Evolutionary conservation across 2,888 invertebrate species (phyloP), one percentile per base, ranked within the genome.

Genomic region (Deroplatys truncata): DNA sequence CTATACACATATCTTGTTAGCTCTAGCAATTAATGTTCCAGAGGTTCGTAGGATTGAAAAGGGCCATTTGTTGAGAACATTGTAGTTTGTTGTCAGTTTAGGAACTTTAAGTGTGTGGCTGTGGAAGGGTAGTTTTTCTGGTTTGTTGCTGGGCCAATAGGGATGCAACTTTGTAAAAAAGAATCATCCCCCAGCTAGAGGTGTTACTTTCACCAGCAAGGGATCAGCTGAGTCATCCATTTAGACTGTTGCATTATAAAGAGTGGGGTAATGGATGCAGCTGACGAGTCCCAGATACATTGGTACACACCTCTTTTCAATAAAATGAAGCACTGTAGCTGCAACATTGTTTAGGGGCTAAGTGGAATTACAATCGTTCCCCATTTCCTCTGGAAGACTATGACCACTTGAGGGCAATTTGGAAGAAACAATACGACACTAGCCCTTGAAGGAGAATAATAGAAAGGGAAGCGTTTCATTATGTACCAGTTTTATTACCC

Each of bases 221-320:
- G 56, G 56, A 72, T 72, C 56, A 86, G 86, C 86, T 82, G 86
- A 86, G 82, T 86, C 86, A 86, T 86, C 86, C 86, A 86, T 86
- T 86, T 86, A 82, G 86, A 31, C 72, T 31, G n/a, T 82, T 86
- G 82, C 86, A 86, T 86, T 82, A 86, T 86, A 82, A 31, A 86
- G 72, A 20, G 56, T 72, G 56, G 56, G 56, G 56, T 72, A 72
- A 72, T 72, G 56, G 56, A 72, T 72, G 56, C 56, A 72, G 56
- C 56, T 72, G 56, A 72, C 56, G 56, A 72, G 56, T 72, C 56
- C 56, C 56, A 72, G 56, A 72, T 20, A 72, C 56, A 16, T 72
- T 9, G 56, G 56, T 72, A 72, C 56, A 72, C 56, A 72, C 56
- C 56, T 72, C 56, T 72, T 72, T 72, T 72, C 56, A 72, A 72